These are phyloP conservation scores for Neofelis nebulosa DNA, from an alignment of 2,113 vertebrate genomes.

Conservation along the genomic window DNA sequence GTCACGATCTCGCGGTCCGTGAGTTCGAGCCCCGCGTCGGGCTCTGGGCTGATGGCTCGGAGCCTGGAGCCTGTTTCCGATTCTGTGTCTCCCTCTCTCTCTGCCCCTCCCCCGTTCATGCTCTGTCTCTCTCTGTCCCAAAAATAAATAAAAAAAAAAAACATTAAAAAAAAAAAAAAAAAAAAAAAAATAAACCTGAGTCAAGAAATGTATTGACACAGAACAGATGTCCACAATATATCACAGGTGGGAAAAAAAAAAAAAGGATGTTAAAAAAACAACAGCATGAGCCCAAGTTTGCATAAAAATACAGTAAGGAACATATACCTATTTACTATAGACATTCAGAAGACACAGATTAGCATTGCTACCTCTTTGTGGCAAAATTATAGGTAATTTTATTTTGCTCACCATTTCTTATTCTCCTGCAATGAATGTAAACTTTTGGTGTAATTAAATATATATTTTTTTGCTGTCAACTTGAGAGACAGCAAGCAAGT, in stretches of 20 bases:
- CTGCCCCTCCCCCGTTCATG: too few relatives aligned
- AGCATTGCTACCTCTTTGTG: background rate
- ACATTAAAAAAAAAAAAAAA: too few relatives aligned
- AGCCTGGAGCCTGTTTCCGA: too few relatives aligned
- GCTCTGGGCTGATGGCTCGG: too few relatives aligned
- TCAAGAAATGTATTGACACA: background rate
- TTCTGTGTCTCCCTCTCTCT: too few relatives aligned
- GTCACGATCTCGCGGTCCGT: too few relatives aligned
- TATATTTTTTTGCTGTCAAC: too few relatives aligned
- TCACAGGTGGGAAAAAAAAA: background rate
- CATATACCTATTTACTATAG: background rate
- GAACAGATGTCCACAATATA: background rate
- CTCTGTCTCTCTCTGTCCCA: too few relatives aligned
- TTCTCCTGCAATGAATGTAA: background rate
- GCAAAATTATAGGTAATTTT: background rate
- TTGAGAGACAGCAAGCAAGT: too few relatives aligned
- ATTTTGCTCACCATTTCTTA: background rate
- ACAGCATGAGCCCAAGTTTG: background rate
- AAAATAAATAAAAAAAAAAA: too few relatives aligned
- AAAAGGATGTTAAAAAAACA: background rate
- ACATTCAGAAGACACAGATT: background rate
- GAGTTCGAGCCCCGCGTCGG: too few relatives aligned
- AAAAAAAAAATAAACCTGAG: background rate
- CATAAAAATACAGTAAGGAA: background rate
- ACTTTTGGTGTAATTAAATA: background rate